Conservation (phyloP, 2,113 vertebrate species). For the Smithornis capensis region DNA sequence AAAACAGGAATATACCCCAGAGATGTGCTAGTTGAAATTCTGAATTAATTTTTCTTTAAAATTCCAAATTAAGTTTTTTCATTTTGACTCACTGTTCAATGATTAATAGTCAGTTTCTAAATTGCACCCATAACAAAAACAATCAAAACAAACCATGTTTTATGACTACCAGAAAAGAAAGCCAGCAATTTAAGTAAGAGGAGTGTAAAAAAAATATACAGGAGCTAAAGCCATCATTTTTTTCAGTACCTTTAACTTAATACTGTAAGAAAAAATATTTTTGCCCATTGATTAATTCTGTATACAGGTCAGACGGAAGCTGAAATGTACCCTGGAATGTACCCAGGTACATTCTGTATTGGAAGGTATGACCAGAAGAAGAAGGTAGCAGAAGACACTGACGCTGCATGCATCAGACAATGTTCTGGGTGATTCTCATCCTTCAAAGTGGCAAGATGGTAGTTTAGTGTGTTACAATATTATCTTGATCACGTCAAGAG, state of each 20-base stretch:
- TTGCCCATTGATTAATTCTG: not conserved
- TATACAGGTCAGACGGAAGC: not conserved
- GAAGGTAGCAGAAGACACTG: not conserved
- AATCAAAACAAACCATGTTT: not conserved
- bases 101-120: not conserved
- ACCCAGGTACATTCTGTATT: not conserved
- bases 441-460: not conserved
- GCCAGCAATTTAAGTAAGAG: not conserved
- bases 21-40: not conserved
- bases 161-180: not conserved
- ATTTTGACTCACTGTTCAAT: not conserved
- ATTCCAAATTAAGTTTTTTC: not conserved
- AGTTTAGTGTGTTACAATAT: not conserved
- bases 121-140: not conserved
- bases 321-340: not conserved
- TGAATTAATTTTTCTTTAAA: not conserved
- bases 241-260: not conserved
- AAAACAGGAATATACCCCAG: not conserved
- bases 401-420: not conserved
- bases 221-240: not conserved
- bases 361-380: not conserved
- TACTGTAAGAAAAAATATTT: not conserved
- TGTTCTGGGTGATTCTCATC: rapidly evolving
- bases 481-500: not conserved
- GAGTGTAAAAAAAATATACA: not conserved